Conservation (phyloP, 2,888 invertebrate species). For the Octodonta nipae region DNA sequence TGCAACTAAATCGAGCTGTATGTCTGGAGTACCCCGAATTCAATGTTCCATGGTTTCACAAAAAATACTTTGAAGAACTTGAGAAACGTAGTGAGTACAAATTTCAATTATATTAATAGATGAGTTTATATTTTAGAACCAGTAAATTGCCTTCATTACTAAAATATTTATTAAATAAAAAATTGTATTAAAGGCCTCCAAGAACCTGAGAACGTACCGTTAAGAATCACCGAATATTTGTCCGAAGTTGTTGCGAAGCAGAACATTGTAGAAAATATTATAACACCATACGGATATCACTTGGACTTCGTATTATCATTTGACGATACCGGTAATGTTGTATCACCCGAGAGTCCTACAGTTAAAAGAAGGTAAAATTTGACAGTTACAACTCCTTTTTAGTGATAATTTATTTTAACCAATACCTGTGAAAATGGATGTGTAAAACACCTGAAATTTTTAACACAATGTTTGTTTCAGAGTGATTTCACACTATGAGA, state of each 20-base stretch:
- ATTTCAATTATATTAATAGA: not conserved
- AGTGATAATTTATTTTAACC: too few species aligned
- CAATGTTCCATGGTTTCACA: conserved; percentile 54
- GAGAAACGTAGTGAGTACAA: conserved; percentile 33
- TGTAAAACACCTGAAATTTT: too few species aligned
- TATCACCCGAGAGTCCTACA: conserved; percentile 11
- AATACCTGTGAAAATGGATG: too few species aligned
- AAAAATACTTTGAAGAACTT: conserved; percentile 43
- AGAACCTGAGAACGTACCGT: too few species aligned
- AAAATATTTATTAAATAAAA: not conserved
- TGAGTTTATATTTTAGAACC: conserved; percentile 4
- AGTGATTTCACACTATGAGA: too few species aligned
- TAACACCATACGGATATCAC: conserved; percentile 36
- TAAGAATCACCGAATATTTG: conserved; percentile 22
- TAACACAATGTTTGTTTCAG: too few species aligned
- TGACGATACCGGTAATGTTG: conserved; percentile 17
- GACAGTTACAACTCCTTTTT: too few species aligned
- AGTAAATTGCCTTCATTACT: not conserved
- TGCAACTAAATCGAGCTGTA: conserved; percentile 50
- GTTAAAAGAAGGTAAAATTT: conserved; percentile 20
- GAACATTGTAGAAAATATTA: conserved; percentile 23
- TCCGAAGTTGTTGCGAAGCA: conserved; percentile 20
- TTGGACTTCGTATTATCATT: conserved; percentile 33
- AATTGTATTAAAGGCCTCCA: too few species aligned
- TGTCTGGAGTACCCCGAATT: conserved; percentile 50